These are phyloP conservation scores for Drosophila truncata DNA, from an alignment of 1,140 invertebrate species.

Conservation along the genomic window DNA sequence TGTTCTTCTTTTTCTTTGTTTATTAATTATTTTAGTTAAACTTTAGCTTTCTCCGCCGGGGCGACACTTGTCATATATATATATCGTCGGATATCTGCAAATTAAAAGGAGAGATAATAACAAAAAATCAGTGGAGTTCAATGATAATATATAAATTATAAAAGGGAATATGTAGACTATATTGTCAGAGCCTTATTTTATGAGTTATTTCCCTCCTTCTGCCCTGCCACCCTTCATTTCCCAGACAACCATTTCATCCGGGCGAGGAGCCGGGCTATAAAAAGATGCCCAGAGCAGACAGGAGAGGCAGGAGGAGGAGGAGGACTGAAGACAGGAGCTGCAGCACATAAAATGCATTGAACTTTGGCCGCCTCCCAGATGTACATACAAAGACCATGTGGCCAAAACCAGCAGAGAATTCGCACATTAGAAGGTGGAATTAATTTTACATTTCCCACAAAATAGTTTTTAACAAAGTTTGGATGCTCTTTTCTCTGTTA, in stretches of 20 bases:
- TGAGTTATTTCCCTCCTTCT: not conserved
- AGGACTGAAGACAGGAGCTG: slow-evolving; percentile 9
- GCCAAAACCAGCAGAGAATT: slow-evolving; percentile 5
- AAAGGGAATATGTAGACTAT: not conserved
- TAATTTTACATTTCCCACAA: not conserved
- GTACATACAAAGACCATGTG: slow-evolving; percentile 17
- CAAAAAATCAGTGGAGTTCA: slow-evolving; percentile 5
- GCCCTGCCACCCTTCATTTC: not conserved
- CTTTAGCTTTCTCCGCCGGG: slow-evolving; percentile 38
- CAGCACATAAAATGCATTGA: slow-evolving; percentile 67
- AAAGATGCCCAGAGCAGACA: slow-evolving; percentile 62
- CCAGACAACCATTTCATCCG: slow-evolving; percentile 40
- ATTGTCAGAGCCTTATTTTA: slow-evolving; percentile 2
- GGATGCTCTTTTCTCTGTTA: not conserved
- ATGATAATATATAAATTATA: not conserved
- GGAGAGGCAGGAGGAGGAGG: slow-evolving; percentile 6
- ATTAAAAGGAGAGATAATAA: not conserved
- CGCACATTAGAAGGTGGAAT: slow-evolving; percentile 27
- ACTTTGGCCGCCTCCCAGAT: slow-evolving; percentile 69
- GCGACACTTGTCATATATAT: slow-evolving; percentile 38
- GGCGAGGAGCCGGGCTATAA: slow-evolving; percentile 63
- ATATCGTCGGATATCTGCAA: slow-evolving; percentile 52
- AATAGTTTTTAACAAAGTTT: too few species aligned
- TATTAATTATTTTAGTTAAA: slow-evolving; percentile 30
- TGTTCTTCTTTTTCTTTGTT: slow-evolving; percentile 8